Evolutionary conservation across 1,140 invertebrate species (phyloP).

Genomic region (Tenebrio molitor): DNA sequence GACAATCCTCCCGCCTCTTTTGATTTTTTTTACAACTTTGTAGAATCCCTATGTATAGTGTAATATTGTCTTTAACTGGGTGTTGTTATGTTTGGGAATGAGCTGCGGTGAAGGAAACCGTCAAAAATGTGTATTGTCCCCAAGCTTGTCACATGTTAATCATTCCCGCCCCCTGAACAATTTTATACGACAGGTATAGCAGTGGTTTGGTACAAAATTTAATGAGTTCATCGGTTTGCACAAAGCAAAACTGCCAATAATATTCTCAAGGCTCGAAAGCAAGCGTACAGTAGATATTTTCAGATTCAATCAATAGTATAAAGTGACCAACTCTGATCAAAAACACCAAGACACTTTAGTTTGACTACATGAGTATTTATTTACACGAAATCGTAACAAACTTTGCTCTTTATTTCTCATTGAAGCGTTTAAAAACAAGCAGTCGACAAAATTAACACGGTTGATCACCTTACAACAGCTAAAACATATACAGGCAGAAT

Average conservation of each 20-base stretch:
- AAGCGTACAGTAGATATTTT: slow-evolving; percentile 19
- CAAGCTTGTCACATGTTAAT: slow-evolving; percentile 16
- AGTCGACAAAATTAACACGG: slow-evolving; percentile 1
- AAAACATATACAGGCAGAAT: slow-evolving; percentile 37
- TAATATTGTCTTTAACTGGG: slow-evolving; percentile 31
- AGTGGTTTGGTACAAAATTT: slow-evolving; percentile 2
- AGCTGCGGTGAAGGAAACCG: neutral
- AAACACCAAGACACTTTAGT: slow-evolving; percentile 36
- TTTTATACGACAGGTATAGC: neutral
- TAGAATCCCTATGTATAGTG: neutral
- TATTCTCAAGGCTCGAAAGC: slow-evolving; percentile 24
- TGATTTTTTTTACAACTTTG: slow-evolving; percentile 31
- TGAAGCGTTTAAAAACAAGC: slow-evolving; percentile 4
- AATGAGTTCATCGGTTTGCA: slow-evolving; percentile 7
- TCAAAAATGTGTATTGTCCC: neutral
- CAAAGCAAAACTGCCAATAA: slow-evolving; percentile 13
- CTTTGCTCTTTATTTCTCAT: slow-evolving; percentile 5
- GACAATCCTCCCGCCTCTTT: slow-evolving; percentile 35
- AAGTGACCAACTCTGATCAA: slow-evolving; percentile 34
- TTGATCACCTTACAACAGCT: slow-evolving; percentile 38
- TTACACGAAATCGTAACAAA: slow-evolving; percentile 11
- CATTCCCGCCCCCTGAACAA: neutral
- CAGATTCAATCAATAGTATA: slow-evolving; percentile 13
- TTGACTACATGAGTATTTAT: slow-evolving; percentile 38
- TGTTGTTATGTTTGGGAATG: slow-evolving; percentile 26